Conservation (phyloP, 2,797 vertebrate species). For the Helarctos malayanus region DNA sequence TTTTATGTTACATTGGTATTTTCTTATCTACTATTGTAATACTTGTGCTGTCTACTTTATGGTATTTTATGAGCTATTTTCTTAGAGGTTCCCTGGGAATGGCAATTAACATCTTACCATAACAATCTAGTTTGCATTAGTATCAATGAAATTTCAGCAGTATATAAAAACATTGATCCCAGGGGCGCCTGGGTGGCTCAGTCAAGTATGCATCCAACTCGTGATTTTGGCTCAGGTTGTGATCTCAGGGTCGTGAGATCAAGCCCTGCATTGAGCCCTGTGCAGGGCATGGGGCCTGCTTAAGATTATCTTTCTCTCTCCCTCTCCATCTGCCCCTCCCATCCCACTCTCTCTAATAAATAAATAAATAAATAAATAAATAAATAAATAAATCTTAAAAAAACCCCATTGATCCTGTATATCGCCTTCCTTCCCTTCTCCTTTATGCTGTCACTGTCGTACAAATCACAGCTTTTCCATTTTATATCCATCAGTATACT, state of each 20-base stretch:
- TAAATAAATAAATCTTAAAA: background rate
- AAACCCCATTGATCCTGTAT: background rate
- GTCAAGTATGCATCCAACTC: background rate
- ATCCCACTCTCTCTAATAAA: background rate
- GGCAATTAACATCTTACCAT: background rate
- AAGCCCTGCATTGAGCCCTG: background rate
- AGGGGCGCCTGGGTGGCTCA: background rate
- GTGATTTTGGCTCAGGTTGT: background rate
- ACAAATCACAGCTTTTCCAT: slow-evolving; percentile 13
- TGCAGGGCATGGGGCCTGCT: background rate
- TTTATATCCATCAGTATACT: background rate
- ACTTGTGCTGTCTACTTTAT: background rate
- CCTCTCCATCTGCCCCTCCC: background rate
- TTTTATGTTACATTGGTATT: background rate
- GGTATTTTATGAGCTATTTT: slow-evolving; percentile 29
- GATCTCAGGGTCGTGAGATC: background rate
- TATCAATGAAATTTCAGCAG: background rate
- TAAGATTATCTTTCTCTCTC: background rate
- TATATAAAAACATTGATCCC: background rate
- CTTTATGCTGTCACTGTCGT: slow-evolving; percentile 19
- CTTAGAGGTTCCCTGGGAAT: background rate
- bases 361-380: background rate
- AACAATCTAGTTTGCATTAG: slow-evolving; percentile 48
- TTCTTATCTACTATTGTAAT: slow-evolving; percentile 29
- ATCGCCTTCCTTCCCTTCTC: background rate